Percentiles rank a stretch among this genome's conserved stretches.
phyloP scores from a whole-genome alignment of 2,113 vertebrate species.

The Phalacrocorax brasilianus region DNA sequence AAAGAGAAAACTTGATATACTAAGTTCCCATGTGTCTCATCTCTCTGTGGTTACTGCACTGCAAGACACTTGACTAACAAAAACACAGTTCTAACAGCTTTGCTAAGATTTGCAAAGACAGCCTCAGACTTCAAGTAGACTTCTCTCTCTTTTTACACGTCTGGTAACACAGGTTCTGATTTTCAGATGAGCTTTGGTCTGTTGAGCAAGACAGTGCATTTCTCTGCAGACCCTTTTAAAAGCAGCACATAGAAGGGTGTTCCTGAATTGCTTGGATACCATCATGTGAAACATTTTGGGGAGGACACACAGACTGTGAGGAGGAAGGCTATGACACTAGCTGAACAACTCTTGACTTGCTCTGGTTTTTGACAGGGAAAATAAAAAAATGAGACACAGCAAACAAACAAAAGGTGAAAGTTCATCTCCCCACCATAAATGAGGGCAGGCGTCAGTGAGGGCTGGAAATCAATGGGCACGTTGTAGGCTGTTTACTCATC shows the following conservation, averaged over 20 bases:
- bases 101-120: background rate
- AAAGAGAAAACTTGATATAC: background rate
- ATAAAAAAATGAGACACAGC: background rate
- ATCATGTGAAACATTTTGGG: background rate
- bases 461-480: background rate
- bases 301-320: fast-evolving
- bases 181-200: background rate
- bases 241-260: background rate
- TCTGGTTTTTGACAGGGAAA: background rate
- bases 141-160: background rate
- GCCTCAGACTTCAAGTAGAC: background rate
- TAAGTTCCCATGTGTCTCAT: background rate
- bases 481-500: conserved; percentile 31
- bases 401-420: background rate
- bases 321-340: background rate
- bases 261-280: background rate
- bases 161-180: background rate
- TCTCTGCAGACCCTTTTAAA: background rate
- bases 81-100: background rate
- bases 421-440: background rate
- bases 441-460: background rate
- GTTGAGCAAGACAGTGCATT: background rate
- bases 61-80: background rate
- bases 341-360: background rate
- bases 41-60: background rate